Base-by-base conservation (phyloP, 2,888 invertebrate species). In the Torymus tubicola region DNA sequence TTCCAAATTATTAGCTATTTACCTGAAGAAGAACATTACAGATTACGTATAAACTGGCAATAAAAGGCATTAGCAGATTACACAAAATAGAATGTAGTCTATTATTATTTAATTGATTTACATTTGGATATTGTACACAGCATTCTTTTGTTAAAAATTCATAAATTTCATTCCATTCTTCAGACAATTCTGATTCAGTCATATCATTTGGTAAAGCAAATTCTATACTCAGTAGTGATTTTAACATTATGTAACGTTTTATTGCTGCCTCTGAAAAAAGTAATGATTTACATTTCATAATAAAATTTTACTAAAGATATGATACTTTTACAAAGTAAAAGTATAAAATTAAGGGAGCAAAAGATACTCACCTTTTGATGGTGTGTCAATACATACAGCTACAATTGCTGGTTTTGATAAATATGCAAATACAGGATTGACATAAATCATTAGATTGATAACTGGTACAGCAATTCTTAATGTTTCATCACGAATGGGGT, bases 341-440 rank as follows among this genome's bases (percentile, higher is more conserved):
- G 42, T 11, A 70, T 21, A 55, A 57, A 57, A 31, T 78, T 65
- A 52, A 53, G 60, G 58, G 52, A 57, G 21, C 50, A 5, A n/a
- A 21, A 31, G 21, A 2, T 14, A 8, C 1, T 8, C 71, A 82
- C 82, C 80, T 53, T 73, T 65, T 14, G 70, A 57, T 21, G 70
- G 50, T 57, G 14, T 14, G 78, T 87, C 87, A 84, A 92, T 88
- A 68, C 92, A 90, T 68, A 93, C 85, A 53, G 92, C 90, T 70
- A 95, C 88, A 63, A 95, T 90, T 0, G 95, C 94, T 0, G 94
- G 93, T 83, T 94, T 93, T 53, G 94, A 92, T 24, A 96, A 87
- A 91, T 94, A 95, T 87, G 95, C 94, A 83, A 96, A 91, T 52
- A 93, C 92, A 0, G 96, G 95, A 91, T 96, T 96, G 57, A 95